Evolutionary conservation across 2,113 vertebrate species (phyloP).

Genomic region (Saguinus midas): DNA sequence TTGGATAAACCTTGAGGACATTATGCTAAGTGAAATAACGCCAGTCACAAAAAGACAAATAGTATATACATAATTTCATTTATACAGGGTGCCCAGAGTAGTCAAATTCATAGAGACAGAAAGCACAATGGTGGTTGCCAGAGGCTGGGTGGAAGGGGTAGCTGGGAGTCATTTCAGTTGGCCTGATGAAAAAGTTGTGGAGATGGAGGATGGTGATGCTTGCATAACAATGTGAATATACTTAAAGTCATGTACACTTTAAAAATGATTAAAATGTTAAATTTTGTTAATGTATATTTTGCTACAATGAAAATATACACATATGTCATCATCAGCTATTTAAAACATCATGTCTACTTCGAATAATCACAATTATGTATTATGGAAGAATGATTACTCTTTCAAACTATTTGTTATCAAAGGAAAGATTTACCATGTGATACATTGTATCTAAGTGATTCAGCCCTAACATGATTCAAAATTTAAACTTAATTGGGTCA

Average conservation of each 20-base stretch:
- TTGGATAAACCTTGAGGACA: neutral
- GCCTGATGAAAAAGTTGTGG: neutral
- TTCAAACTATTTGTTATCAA: constrained; percentile 1
- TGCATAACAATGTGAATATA: neutral
- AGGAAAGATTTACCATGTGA: neutral
- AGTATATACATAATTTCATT: neutral
- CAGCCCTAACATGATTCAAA: neutral
- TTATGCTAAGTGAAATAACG: neutral
- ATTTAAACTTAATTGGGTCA: neutral
- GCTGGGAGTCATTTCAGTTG: neutral
- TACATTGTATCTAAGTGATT: neutral
- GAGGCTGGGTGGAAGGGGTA: neutral
- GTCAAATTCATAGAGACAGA: neutral
- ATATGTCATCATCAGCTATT: neutral
- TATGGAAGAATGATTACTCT: neutral
- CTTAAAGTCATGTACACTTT: neutral
- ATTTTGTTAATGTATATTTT: neutral
- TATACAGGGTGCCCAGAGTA: neutral
- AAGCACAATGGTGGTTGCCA: neutral
- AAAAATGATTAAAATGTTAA: neutral
- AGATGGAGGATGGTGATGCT: neutral
- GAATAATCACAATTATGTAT: neutral
- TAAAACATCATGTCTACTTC: neutral
- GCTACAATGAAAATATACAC: neutral
- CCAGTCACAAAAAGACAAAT: neutral